Evolutionary conservation across 1,140 invertebrate species (phyloP).

Genomic region (Cydia pomonella): DNA sequence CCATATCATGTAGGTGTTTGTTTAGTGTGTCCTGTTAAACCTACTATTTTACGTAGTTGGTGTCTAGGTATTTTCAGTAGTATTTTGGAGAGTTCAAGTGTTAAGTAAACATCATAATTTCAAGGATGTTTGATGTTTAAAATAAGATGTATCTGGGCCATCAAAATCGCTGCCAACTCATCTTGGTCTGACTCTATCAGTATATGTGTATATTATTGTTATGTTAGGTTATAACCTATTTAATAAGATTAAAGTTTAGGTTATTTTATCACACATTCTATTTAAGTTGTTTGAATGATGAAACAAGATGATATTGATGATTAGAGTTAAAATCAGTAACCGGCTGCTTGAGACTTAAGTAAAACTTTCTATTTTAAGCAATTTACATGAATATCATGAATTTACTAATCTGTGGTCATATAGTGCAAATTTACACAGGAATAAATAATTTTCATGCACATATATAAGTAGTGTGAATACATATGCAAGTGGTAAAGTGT

Average conservation of each 20-base stretch:
- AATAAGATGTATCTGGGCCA: too few species aligned
- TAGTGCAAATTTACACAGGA: background rate
- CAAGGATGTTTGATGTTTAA: too few species aligned
- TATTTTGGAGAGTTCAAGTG: too few species aligned
- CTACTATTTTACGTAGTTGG: too few species aligned
- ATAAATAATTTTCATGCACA: constrained; percentile 2
- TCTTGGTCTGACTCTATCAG: background rate
- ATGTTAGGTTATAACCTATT: background rate
- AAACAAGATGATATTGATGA: background rate
- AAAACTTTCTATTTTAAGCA: background rate
- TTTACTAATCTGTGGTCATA: constrained; percentile 5
- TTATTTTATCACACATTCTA: background rate
- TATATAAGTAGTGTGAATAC: background rate
- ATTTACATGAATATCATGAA: background rate
- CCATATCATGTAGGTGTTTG: too few species aligned
- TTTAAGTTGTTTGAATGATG: background rate
- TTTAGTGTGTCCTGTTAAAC: too few species aligned
- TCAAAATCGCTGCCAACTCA: too few species aligned
- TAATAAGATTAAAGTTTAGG: background rate
- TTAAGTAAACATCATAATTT: too few species aligned
- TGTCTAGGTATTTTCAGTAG: too few species aligned
- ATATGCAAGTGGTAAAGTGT: background rate
- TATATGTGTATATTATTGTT: background rate
- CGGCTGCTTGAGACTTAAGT: background rate
- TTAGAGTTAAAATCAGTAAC: background rate